Conservation (phyloP, 2,888 invertebrate species). For the Amphipoea oculea region DNA sequence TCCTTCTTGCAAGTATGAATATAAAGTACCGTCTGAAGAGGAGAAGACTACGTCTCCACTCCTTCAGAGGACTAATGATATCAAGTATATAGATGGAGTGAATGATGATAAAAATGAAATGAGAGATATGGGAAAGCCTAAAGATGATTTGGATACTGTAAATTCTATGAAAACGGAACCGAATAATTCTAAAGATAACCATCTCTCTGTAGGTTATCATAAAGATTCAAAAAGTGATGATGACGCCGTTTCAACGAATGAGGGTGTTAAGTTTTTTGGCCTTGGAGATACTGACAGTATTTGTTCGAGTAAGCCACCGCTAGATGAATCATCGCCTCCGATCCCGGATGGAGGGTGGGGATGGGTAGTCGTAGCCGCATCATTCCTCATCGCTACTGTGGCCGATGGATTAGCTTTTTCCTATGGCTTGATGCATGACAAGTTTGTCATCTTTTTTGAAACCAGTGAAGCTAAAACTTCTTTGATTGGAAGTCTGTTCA, state of each 20-base stretch:
- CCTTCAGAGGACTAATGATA: constrained; percentile 78
- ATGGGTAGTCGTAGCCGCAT: constrained; percentile 97
- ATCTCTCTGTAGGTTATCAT: constrained; percentile 78
- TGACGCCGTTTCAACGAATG: constrained; percentile 85
- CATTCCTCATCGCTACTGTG: constrained; percentile 96
- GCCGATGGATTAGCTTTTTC: constrained; percentile 98
- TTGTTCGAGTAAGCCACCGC: constrained; percentile 81
- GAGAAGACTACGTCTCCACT: constrained; percentile 88
- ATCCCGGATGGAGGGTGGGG: constrained; percentile 97
- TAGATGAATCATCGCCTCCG: constrained; percentile 86
- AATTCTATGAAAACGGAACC: constrained; percentile 84
- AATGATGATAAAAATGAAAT: constrained; percentile 77
- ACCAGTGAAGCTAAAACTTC: constrained; percentile 96
- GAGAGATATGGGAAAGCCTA: constrained; percentile 74
- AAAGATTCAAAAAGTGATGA: constrained; percentile 81
- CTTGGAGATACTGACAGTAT: constrained; percentile 89
- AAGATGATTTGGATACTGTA: constrained; percentile 83
- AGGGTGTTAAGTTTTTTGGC: constrained; percentile 89
- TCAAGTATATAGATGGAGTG: constrained; percentile 82
- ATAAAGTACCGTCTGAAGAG: constrained; percentile 87
- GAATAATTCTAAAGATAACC: constrained; percentile 73
- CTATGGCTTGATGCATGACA: constrained; percentile 96
- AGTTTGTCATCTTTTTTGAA: constrained; percentile 94
- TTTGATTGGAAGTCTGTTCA: constrained; percentile 96
- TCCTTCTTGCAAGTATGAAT: constrained; percentile 81